phyloP scores from a whole-genome alignment of 2,797 vertebrate species.

The Yasuhikotakia modesta region DNA sequence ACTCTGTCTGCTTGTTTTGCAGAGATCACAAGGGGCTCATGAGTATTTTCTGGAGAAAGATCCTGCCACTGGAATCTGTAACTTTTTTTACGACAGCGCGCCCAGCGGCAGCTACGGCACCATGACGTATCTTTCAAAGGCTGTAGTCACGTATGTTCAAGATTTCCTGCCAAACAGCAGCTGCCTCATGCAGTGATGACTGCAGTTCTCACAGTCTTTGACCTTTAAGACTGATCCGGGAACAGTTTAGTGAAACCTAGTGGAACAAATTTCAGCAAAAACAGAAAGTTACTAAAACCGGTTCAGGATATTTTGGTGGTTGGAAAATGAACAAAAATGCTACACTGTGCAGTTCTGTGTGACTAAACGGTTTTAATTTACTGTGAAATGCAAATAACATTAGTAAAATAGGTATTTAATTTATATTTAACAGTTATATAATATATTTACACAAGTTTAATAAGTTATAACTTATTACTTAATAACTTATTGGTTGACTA shows the following conservation, averaged over 20 bases:
- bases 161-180: conserved; percentile 91
- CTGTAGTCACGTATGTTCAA: conserved; percentile 85
- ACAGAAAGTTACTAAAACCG: background rate
- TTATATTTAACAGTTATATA: background rate
- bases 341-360: conserved; percentile 3
- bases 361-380: background rate
- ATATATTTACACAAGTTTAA: background rate
- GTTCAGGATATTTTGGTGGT: background rate
- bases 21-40: conserved; percentile 84
- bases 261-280: background rate
- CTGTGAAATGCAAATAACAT: background rate
- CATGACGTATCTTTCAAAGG: conserved; percentile 97
- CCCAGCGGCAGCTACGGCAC: conserved; percentile 95
- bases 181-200: conserved; percentile 87
- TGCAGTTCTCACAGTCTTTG: background rate
- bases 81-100: conserved; percentile 95
- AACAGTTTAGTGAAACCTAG: background rate
- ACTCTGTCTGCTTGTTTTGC: conserved; percentile 41
- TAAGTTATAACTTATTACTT: background rate
- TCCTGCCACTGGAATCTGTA: conserved; percentile 89
- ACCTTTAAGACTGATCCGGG: conserved; percentile 16
- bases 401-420: conserved; percentile 10
- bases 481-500: background rate
- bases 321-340: background rate
- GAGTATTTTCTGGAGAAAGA: conserved; percentile 91